phyloP scores from a whole-genome alignment of 2,888 invertebrate genomes.

The Sycophila texana region DNA sequence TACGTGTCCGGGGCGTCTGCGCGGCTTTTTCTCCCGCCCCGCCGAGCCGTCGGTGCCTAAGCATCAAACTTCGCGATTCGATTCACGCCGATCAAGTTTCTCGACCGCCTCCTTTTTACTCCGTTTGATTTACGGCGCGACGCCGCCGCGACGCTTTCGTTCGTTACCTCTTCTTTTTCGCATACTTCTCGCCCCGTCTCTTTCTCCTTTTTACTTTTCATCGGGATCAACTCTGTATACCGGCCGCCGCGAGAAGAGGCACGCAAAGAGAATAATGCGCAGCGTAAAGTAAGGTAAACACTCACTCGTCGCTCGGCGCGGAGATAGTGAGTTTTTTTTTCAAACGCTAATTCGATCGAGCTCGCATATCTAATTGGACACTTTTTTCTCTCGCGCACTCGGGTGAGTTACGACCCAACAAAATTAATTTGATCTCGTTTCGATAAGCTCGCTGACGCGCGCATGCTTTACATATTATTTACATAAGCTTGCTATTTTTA shows the following conservation, averaged over 20 bases:
- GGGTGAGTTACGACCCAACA: too few relatives aligned
- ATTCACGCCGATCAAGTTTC: slow-evolving; percentile 53
- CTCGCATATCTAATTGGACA: too few relatives aligned
- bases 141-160: slow-evolving; percentile 57
- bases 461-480: too few relatives aligned
- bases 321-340: background rate
- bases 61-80: slow-evolving; percentile 44
- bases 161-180: slow-evolving; percentile 12
- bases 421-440: too few relatives aligned
- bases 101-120: slow-evolving; percentile 62
- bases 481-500: too few relatives aligned
- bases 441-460: too few relatives aligned
- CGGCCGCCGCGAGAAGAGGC: background rate
- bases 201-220: background rate
- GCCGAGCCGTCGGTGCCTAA: slow-evolving; percentile 13
- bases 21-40: slow-evolving; percentile 22
- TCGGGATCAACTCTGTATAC: background rate
- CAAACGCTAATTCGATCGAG: background rate
- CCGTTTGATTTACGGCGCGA: slow-evolving; percentile 71
- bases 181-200: background rate
- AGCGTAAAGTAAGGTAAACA: background rate
- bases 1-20: slow-evolving; percentile 1
- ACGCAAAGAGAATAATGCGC: background rate
- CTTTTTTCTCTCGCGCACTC: too few relatives aligned
- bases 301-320: background rate